phyloP scores from a whole-genome alignment of 2,113 vertebrate species.

The Callipepla californica region DNA sequence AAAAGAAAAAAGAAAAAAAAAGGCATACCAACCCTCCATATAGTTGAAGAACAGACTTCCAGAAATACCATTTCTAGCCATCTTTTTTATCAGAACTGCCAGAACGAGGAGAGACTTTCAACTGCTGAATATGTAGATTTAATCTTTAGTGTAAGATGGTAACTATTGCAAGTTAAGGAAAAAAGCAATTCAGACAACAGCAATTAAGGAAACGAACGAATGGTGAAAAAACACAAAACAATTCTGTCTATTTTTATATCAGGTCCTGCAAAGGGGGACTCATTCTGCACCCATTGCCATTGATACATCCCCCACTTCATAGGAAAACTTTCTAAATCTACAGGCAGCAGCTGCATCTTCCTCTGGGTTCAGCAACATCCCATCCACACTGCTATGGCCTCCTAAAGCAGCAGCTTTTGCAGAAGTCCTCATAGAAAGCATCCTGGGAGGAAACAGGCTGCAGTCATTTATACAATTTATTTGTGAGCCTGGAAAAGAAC shows the following conservation, averaged over 20 bases:
- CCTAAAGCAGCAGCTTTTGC: neutral
- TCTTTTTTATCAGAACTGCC: neutral
- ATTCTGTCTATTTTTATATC: neutral
- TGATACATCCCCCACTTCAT: neutral
- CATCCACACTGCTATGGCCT: fast-evolving
- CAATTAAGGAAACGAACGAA: neutral
- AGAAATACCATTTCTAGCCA: neutral
- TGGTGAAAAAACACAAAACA: too few relatives aligned
- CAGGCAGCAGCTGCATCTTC: neutral
- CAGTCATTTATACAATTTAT: neutral
- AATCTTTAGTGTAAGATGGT: neutral
- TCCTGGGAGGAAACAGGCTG: neutral
- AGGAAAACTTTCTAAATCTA: neutral
- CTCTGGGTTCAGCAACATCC: neutral
- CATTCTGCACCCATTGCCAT: neutral
- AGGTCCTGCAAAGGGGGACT: neutral
- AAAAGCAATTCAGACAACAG: neutral
- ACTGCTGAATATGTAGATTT: neutral
- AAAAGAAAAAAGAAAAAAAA: neutral
- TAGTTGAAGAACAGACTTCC: neutral
- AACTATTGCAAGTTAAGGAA: neutral
- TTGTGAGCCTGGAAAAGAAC: neutral
- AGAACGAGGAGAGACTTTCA: neutral
- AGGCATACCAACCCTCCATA: neutral
- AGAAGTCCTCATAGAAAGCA: neutral